These are phyloP conservation scores for Saccostrea echinata DNA, from an alignment of 1,140 invertebrate species.

Conservation along the genomic window DNA sequence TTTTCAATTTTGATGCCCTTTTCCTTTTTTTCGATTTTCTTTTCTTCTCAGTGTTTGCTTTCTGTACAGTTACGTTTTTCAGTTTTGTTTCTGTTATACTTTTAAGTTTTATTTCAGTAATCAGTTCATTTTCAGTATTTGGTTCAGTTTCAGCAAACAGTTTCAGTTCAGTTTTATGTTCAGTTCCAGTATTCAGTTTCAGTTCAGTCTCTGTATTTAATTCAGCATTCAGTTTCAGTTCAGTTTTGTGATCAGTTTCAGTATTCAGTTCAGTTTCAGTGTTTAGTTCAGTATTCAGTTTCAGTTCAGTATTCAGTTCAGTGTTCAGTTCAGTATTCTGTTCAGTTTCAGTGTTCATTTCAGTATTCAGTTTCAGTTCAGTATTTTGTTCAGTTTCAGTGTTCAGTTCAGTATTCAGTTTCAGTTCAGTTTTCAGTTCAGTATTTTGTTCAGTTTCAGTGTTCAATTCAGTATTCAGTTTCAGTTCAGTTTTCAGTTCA, in stretches of 20 bases:
- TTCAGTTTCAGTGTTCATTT: not conserved
- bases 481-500: not conserved
- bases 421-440: too few relatives aligned
- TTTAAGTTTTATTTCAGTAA: too few relatives aligned
- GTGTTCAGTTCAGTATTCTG: not conserved
- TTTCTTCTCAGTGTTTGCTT: not conserved
- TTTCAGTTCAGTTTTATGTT: not conserved
- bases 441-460: too few relatives aligned
- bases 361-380: not conserved
- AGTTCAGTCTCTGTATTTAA: too few relatives aligned
- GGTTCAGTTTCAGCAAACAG: not conserved
- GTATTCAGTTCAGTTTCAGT: too few relatives aligned
- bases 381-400: not conserved
- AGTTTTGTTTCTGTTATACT: not conserved
- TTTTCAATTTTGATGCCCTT: too few relatives aligned
- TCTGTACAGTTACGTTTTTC: not conserved
- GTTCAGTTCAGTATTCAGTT: not conserved
- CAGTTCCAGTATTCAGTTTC: not conserved
- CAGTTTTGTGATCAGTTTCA: not conserved
- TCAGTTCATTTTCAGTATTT: too few relatives aligned
- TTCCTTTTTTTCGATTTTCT: too few relatives aligned
- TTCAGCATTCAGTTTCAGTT: not conserved
- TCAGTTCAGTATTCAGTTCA: not conserved
- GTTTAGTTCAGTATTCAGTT: not conserved
- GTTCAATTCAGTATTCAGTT: too few relatives aligned